A percentile compares a stretch with the other conserved stretches of the same genome.
Conservation (phyloP, 2,113 vertebrate species). For the Charadrius vociferus region DNA sequence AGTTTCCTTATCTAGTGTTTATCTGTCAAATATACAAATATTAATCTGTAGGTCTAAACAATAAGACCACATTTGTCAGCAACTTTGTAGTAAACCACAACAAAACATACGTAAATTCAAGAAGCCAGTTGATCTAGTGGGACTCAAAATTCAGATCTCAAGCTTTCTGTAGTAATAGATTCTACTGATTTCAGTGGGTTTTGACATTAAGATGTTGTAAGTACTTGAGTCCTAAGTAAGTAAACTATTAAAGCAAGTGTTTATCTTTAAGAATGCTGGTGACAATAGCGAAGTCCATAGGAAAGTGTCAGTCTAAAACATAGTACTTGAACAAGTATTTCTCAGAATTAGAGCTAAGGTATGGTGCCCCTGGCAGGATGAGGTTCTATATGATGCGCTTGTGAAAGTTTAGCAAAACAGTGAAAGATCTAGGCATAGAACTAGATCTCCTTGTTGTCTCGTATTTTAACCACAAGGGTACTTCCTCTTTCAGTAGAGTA, state of each 20-base stretch:
- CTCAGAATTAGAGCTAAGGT: background rate
- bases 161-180: background rate
- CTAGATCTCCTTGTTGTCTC: background rate
- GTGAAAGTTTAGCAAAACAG: background rate
- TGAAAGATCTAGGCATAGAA: background rate
- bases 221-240: background rate
- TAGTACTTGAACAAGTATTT: background rate
- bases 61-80: background rate
- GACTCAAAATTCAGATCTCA: background rate
- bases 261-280: background rate
- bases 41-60: background rate
- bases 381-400: background rate
- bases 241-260: background rate
- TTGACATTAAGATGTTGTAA: background rate
- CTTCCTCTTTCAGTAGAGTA: background rate
- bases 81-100: background rate
- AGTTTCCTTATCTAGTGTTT: background rate
- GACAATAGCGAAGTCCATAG: background rate
- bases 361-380: background rate
- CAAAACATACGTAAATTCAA: background rate
- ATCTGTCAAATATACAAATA: background rate
- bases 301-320: background rate
- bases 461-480: background rate
- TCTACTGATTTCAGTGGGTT: background rate
- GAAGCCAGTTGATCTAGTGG: background rate